Percentiles rank a stretch among this genome's conserved stretches.
Conservation (phyloP, 1,140 invertebrate species). For the Bradysia coprophila region DNA sequence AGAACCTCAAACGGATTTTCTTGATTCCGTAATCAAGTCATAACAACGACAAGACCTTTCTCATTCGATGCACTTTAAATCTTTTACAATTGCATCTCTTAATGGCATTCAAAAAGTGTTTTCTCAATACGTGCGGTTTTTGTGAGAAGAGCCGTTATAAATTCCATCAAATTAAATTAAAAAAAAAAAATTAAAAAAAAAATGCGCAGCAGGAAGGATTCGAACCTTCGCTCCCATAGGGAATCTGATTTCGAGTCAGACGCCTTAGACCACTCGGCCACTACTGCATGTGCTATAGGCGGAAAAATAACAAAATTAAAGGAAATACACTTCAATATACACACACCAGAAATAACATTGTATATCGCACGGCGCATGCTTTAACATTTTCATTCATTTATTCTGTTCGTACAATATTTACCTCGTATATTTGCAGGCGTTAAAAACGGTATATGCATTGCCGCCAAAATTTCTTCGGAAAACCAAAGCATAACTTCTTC, state of each 20-base stretch:
- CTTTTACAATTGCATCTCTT: too few relatives aligned
- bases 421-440: slow-evolving; percentile 64
- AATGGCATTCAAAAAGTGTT: too few relatives aligned
- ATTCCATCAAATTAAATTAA: too few relatives aligned
- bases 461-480: slow-evolving; percentile 46
- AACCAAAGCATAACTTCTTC: slow-evolving; percentile 65
- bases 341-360: not conserved
- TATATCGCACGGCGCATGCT: not conserved
- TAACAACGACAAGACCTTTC: too few relatives aligned
- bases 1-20: too few relatives aligned
- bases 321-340: too few relatives aligned
- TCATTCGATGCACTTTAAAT: too few relatives aligned
- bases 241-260: slow-evolving; percentile 74
- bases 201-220: slow-evolving; percentile 59
- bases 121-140: too few relatives aligned
- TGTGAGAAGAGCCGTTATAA: too few relatives aligned
- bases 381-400: not conserved
- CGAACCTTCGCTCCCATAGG: slow-evolving; percentile 72
- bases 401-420: slow-evolving; percentile 20
- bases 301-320: too few relatives aligned
- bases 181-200: not conserved
- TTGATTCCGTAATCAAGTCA: too few relatives aligned
- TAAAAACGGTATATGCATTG: slow-evolving; percentile 49
- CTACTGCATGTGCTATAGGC: too few relatives aligned
- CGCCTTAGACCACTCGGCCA: slow-evolving; percentile 75